These are phyloP conservation scores for Mustelus asterias DNA, from an alignment of 2,113 vertebrate species.

Conservation along the genomic window DNA sequence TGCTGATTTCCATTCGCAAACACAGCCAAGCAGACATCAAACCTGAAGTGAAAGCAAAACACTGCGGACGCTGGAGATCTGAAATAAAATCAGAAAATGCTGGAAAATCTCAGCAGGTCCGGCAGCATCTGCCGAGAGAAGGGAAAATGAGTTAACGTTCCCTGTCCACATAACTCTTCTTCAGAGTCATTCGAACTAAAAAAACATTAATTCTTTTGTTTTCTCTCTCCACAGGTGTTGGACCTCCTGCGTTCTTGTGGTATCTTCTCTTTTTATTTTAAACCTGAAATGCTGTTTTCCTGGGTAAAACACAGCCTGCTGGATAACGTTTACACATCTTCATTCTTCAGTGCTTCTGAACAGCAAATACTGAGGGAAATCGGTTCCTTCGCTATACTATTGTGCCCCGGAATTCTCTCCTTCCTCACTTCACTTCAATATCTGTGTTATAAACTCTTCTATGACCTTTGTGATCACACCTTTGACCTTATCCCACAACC, in stretches of 20 bases:
- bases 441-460: neutral
- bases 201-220: too few species aligned
- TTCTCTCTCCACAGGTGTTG: too few species aligned
- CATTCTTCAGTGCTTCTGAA: neutral
- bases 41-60: neutral
- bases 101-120: too few species aligned
- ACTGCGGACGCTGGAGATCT: too few species aligned
- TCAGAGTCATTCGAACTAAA: too few species aligned
- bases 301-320: neutral
- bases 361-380: neutral
- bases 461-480: neutral
- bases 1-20: neutral
- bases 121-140: too few species aligned
- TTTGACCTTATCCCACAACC: neutral
- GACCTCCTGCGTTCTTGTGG: too few species aligned
- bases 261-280: neutral
- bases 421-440: neutral
- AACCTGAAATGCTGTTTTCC: neutral
- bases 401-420: neutral
- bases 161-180: too few species aligned
- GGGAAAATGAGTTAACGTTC: too few species aligned
- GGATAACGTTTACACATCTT: neutral
- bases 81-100: too few species aligned
- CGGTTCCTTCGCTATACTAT: neutral
- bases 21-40: neutral